These are phyloP conservation scores for Onychomys torridus DNA, from an alignment of 2,797 vertebrate genomes.

Conservation along the genomic window DNA sequence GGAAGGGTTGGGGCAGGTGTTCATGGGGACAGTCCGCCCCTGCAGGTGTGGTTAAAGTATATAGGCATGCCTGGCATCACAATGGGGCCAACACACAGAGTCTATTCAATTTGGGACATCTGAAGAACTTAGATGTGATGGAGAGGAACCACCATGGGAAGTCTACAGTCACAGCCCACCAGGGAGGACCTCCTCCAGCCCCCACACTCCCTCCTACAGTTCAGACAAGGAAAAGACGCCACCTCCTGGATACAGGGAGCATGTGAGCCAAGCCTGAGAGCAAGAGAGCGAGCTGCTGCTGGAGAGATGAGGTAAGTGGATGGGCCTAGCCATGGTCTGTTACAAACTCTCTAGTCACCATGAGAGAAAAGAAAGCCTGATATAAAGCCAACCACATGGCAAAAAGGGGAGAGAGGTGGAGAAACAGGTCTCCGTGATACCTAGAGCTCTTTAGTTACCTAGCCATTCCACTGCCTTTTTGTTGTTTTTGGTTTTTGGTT, in stretches of 20 bases:
- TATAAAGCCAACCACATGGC: not conserved
- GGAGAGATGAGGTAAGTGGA: not conserved
- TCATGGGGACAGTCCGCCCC: not conserved
- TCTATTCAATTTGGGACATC: not conserved
- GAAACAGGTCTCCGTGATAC: not conserved
- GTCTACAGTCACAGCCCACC: not conserved
- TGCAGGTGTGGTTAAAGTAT: not conserved
- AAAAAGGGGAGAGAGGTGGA: not conserved
- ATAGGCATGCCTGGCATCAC: not conserved
- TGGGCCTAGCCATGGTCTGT: not conserved
- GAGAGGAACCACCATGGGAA: not conserved
- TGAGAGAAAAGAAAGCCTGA: not conserved
- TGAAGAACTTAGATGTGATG: accelerated
- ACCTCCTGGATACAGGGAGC: not conserved
- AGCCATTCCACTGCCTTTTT: not conserved
- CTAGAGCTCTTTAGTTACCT: not conserved
- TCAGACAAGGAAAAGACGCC: not conserved
- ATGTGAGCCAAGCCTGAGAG: not conserved
- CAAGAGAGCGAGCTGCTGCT: not conserved
- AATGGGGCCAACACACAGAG: not conserved
- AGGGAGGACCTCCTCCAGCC: not conserved
- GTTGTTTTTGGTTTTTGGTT: too few species aligned
- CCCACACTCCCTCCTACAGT: not conserved
- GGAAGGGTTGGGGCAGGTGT: not conserved
- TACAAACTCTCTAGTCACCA: not conserved